Conservation (phyloP, 2,797 vertebrate species). For the Pseudomugil tenellus region DNA sequence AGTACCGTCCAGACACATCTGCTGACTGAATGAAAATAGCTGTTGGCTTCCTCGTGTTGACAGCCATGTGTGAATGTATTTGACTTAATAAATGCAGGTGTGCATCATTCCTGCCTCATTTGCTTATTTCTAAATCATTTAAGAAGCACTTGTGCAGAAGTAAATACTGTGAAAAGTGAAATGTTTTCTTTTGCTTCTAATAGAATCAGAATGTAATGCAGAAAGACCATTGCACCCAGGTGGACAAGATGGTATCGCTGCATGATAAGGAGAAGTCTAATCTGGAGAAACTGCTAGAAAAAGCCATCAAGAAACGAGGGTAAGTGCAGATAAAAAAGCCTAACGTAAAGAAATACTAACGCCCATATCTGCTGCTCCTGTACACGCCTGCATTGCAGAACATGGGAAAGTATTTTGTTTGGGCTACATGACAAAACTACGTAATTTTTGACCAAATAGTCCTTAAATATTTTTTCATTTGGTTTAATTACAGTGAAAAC, state of each 20-base stretch:
- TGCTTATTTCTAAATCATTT: background rate
- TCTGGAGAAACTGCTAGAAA: conserved; percentile 94
- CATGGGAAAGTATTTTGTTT: background rate
- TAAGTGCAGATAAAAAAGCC: conserved; percentile 68
- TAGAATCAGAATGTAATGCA: conserved; percentile 96
- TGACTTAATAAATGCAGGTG: background rate
- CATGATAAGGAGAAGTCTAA: conserved; percentile 94
- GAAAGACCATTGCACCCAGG: conserved; percentile 94
- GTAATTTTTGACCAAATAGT: too few species aligned
- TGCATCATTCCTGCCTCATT: background rate
- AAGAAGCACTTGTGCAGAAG: background rate
- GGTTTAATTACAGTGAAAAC: conserved; percentile 86
- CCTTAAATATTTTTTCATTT: too few species aligned
- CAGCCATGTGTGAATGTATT: conserved; percentile 2
- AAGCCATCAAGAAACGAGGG: conserved; percentile 97
- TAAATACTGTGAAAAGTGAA: background rate
- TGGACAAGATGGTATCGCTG: conserved; percentile 95
- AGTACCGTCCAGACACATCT: conserved; percentile 29
- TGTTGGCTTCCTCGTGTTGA: conserved; percentile 19
- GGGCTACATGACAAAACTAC: background rate
- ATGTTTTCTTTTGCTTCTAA: background rate
- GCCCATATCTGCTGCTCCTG: background rate
- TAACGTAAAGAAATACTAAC: too few species aligned
- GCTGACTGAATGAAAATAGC: conserved; percentile 22
- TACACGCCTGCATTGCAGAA: background rate